These are phyloP conservation scores for Ichneumoninae sp. DNA, from an alignment of 2,888 invertebrate genomes.

Conservation along the genomic window DNA sequence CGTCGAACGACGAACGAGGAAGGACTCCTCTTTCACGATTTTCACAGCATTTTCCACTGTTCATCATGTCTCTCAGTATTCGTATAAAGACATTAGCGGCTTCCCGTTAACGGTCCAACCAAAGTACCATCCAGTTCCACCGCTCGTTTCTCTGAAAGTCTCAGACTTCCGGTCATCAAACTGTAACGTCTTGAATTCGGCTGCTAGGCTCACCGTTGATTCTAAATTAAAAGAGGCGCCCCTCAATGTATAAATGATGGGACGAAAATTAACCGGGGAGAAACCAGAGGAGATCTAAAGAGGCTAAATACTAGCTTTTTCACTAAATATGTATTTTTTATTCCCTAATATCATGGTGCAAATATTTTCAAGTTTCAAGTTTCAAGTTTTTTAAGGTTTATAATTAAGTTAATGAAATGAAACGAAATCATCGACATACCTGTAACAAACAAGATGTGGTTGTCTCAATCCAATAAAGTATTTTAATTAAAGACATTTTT, in stretches of 20 bases:
- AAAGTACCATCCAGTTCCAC: constrained; percentile 31
- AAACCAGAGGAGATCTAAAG: constrained; percentile 42
- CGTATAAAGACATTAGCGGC: constrained; percentile 44
- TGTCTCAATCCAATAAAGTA: too few species aligned
- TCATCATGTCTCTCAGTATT: constrained; percentile 52
- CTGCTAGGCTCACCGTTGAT: background rate
- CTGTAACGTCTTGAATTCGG: constrained; percentile 16
- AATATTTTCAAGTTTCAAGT: too few species aligned
- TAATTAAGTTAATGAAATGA: too few species aligned
- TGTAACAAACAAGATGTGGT: too few species aligned
- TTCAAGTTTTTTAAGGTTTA: too few species aligned
- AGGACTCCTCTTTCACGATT: constrained; percentile 16
- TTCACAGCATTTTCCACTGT: constrained; percentile 29
- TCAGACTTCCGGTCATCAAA: constrained; percentile 54
- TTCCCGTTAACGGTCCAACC: constrained; percentile 50
- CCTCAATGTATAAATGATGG: constrained; percentile 24
- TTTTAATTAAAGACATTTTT: too few species aligned
- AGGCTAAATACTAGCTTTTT: constrained; percentile 19
- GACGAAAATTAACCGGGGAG: constrained; percentile 39
- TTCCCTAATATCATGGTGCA: too few species aligned
- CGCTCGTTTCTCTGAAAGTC: background rate
- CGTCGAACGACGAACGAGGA: constrained; percentile 20
- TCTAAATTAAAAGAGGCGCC: constrained; percentile 17
- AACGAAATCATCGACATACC: too few species aligned
- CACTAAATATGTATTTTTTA: too few species aligned